Evolutionary conservation across 2,888 invertebrate species (phyloP).

Genomic region (Ormyrus rosae): DNA sequence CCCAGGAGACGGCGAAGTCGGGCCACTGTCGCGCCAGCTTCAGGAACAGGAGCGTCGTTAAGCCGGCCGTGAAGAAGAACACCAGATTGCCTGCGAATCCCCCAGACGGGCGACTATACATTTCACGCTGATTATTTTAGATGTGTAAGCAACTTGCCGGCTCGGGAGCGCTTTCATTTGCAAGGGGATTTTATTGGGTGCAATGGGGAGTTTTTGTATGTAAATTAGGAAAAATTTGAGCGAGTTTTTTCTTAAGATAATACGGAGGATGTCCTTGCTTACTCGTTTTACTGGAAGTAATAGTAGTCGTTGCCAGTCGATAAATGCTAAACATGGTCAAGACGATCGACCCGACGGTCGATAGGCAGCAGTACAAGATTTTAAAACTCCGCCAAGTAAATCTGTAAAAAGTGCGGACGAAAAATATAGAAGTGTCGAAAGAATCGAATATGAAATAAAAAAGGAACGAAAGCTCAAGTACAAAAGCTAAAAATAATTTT

Average conservation of each 20-base stretch:
- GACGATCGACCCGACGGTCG: constrained; percentile 61
- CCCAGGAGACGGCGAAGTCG: constrained; percentile 76
- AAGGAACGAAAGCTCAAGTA: neutral
- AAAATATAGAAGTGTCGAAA: neutral
- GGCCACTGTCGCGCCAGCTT: constrained; percentile 78
- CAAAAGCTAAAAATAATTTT: constrained; percentile 3
- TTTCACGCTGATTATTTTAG: too few species aligned
- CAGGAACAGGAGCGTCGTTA: constrained; percentile 78
- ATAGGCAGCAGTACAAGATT: constrained; percentile 66
- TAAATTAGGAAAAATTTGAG: constrained; percentile 8
- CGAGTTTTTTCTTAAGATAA: neutral
- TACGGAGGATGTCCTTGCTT: constrained; percentile 42
- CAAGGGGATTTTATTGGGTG: too few species aligned
- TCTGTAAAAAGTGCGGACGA: constrained; percentile 58
- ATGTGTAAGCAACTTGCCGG: too few species aligned
- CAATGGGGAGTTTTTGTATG: too few species aligned
- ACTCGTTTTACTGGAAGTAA: constrained; percentile 71
- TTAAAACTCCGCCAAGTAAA: constrained; percentile 72
- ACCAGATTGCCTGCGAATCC: constrained; percentile 70
- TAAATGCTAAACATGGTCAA: constrained; percentile 66
- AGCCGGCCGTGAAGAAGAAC: constrained; percentile 78
- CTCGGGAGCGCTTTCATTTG: too few species aligned
- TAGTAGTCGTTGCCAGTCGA: constrained; percentile 64
- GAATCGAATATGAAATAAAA: neutral
- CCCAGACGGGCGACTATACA: neutral